Percentiles rank a stretch among this genome's conserved stretches.
Conservation (phyloP, 53 echinoderm and acorn worm genomes). For the Arbacia lixula region DNA sequence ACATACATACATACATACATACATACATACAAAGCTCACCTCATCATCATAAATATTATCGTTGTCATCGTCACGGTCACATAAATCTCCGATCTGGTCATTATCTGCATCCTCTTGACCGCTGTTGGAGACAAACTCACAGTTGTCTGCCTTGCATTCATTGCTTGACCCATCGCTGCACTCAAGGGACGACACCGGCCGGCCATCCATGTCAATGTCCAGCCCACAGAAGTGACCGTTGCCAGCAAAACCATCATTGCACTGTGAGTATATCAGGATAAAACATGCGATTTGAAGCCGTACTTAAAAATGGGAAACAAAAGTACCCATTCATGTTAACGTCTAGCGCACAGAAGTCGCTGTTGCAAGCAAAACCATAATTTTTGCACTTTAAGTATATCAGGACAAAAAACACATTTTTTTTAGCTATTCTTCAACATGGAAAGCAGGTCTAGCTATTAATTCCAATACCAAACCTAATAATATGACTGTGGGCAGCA, state of each 20-base stretch:
- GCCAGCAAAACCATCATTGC: conserved; percentile 84
- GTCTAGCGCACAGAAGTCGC: too few relatives aligned
- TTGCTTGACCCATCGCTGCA: conserved; percentile 49
- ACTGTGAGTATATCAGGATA: conserved; percentile 71
- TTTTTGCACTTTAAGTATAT: too few relatives aligned
- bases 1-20: too few relatives aligned
- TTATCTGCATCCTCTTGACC: conserved; percentile 67
- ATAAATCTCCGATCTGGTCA: conserved; percentile 68
- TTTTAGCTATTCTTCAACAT: too few relatives aligned
- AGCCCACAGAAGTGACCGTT: conserved; percentile 82
- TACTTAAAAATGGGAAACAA: background rate
- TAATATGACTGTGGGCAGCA: too few relatives aligned
- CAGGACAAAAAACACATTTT: too few relatives aligned
- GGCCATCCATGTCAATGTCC: conserved; percentile 83
- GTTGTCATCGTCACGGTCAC: conserved; percentile 66
- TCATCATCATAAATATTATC: conserved; percentile 55
- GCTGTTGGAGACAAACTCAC: conserved; percentile 59
- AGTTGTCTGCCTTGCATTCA: conserved; percentile 77
- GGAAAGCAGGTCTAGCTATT: too few relatives aligned
- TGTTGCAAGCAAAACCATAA: too few relatives aligned
- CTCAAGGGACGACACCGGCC: conserved; percentile 55
- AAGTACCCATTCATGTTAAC: background rate
- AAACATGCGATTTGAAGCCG: background rate
- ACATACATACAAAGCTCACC: too few relatives aligned
- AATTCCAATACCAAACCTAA: too few relatives aligned